A percentile compares a stretch with the other conserved stretches of the same genome.
Evolutionary conservation across 1,140 invertebrate genomes (phyloP).

Genomic region (Laupala kohalensis): DNA sequence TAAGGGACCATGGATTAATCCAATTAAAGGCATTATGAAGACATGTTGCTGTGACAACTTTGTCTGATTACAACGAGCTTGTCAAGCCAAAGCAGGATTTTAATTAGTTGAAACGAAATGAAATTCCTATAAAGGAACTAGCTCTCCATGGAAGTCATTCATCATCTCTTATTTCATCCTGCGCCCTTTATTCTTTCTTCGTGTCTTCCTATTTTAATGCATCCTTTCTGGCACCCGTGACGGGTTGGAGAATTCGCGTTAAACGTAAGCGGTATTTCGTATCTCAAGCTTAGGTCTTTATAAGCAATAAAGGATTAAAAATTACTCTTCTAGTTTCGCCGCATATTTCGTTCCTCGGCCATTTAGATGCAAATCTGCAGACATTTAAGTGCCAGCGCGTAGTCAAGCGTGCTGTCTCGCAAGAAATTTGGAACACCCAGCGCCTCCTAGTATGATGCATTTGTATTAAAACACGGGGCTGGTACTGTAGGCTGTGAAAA

Average conservation of each 20-base stretch:
- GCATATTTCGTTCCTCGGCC: not conserved
- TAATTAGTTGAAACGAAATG: not conserved
- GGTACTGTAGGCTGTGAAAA: no score
- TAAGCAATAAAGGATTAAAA: not conserved
- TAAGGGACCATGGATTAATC: not conserved
- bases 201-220: not conserved
- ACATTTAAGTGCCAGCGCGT: not conserved
- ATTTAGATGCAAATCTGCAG: not conserved
- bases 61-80: not conserved
- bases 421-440: not conserved
- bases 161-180: not conserved
- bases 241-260: not conserved
- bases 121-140: not conserved
- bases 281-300: not conserved
- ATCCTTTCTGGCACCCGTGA: not conserved
- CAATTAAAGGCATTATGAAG: not conserved
- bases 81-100: not conserved
- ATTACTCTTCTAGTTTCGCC: not conserved
- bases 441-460: no score
- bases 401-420: not conserved
- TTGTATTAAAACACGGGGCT: no score
- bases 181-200: not conserved
- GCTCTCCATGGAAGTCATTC: not conserved
- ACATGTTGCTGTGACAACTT: not conserved
- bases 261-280: not conserved